Evolutionary conservation across 2,888 invertebrate species (phyloP).

Genomic region (Thysanoteuthis rhombus): DNA sequence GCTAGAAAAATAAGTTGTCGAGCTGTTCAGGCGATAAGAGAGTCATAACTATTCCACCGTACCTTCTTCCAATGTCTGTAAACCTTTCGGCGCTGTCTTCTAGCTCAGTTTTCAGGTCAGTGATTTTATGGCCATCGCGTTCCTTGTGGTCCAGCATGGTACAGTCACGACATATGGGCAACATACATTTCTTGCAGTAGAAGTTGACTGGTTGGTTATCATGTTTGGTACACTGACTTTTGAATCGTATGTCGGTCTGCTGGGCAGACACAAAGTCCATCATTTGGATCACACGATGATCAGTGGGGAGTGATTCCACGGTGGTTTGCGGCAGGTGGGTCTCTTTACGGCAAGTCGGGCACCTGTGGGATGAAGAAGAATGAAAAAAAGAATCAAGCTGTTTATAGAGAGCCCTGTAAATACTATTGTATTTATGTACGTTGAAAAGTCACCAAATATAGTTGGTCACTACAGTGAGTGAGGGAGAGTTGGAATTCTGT

Average conservation of each 20-base stretch:
- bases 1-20: too few species aligned
- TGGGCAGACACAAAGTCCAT: constrained; percentile 55
- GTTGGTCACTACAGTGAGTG: too few species aligned
- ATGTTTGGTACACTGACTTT: constrained; percentile 57
- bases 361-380: constrained; percentile 32
- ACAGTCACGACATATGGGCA: constrained; percentile 60
- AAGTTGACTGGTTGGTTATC: constrained; percentile 60
- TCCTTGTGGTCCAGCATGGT: constrained; percentile 62
- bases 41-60: not conserved
- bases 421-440: too few species aligned
- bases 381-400: not conserved
- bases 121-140: constrained; percentile 53
- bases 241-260: constrained; percentile 47
- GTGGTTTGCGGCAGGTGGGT: constrained; percentile 55
- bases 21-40: too few species aligned
- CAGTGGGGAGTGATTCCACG: constrained; percentile 55
- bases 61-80: constrained; percentile 48
- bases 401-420: too few species aligned
- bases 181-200: constrained; percentile 57
- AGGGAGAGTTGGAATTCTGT: too few species aligned
- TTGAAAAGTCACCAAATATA: too few species aligned
- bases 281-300: constrained; percentile 62
- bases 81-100: constrained; percentile 55
- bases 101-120: constrained; percentile 55
- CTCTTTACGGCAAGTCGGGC: constrained; percentile 60